These are phyloP conservation scores for Sinosuthora webbiana DNA, from an alignment of 2,113 vertebrate species.

Conservation along the genomic window DNA sequence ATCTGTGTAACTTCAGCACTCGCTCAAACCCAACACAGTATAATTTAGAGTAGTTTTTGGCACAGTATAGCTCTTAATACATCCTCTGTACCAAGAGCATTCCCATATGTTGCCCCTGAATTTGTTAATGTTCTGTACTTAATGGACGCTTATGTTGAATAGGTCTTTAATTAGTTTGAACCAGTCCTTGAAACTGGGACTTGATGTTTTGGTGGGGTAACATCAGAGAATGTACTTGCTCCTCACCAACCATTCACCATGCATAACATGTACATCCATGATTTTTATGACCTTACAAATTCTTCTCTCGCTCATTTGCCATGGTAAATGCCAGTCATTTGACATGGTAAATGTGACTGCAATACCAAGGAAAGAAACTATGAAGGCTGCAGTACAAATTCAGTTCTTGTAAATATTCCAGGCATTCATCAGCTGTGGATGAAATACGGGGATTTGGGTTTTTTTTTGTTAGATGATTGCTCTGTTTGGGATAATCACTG, in stretches of 20 bases:
- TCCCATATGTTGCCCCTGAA: background rate
- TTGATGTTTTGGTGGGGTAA: background rate
- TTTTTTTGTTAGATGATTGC: background rate
- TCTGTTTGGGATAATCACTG: background rate
- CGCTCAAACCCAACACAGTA: background rate
- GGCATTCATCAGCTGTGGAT: background rate
- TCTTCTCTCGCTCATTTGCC: background rate
- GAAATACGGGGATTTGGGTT: background rate
- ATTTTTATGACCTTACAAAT: slow-evolving; percentile 23
- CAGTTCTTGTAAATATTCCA: slow-evolving; percentile 4
- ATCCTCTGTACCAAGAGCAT: background rate
- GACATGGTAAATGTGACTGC: background rate
- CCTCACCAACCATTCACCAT: background rate
- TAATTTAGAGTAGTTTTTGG: background rate
- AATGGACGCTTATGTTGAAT: background rate
- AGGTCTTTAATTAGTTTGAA: background rate
- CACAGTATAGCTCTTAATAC: background rate
- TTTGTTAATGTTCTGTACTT: background rate
- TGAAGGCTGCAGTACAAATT: background rate
- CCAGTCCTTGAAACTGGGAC: background rate
- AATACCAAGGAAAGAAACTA: background rate
- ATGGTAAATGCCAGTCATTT: background rate
- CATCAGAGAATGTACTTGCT: background rate
- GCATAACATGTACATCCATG: background rate
- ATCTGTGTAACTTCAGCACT: background rate